Conservation (phyloP, 2,113 vertebrate genomes). For the Sitta europaea region DNA sequence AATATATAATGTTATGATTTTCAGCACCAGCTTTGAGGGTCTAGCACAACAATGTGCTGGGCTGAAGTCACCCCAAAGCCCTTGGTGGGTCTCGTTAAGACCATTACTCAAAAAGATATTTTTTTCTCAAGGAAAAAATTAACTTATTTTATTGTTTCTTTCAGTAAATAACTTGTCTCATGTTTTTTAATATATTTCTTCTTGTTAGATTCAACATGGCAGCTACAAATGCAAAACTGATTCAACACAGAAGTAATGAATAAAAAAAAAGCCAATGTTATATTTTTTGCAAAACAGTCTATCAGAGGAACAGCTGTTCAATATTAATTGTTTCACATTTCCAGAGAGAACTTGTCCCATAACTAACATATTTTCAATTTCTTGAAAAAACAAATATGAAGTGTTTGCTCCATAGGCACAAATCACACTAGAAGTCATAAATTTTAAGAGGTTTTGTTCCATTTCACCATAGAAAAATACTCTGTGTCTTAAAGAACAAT, state of each 20-base stretch:
- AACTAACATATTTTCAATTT: slow-evolving; percentile 36
- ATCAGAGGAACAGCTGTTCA: neutral
- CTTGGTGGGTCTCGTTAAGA: neutral
- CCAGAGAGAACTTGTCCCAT: neutral
- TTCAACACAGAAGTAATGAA: neutral
- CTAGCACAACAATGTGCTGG: neutral
- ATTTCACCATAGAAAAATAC: neutral
- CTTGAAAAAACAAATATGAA: slow-evolving; percentile 36
- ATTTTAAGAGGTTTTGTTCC: neutral
- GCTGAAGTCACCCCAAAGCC: neutral
- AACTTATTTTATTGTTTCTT: neutral
- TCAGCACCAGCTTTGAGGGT: neutral
- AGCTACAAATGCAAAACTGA: neutral
- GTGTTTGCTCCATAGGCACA: neutral
- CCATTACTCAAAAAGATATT: neutral
- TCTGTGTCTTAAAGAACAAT: neutral
- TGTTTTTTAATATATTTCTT: neutral
- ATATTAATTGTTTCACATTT: slow-evolving; percentile 3
- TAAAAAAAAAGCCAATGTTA: neutral
- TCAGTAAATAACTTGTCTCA: neutral
- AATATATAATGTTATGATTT: neutral
- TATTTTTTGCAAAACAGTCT: neutral
- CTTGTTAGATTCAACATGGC: neutral
- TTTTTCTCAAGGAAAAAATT: neutral
- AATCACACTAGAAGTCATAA: neutral